Evolutionary conservation across 2,113 vertebrate species (phyloP).

Genomic region (Gobiocypris rarus): DNA sequence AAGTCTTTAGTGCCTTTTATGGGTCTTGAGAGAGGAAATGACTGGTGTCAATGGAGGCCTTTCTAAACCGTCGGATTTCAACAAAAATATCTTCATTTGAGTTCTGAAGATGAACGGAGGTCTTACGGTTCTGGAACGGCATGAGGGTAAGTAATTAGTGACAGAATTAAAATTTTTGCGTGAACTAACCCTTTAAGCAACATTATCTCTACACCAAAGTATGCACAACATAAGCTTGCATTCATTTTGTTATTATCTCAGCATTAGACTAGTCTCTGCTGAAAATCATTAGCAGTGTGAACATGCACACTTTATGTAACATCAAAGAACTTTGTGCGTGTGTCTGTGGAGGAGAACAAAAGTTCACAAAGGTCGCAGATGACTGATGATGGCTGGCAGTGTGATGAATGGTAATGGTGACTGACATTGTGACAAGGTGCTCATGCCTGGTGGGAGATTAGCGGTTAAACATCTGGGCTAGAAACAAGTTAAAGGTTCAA

Average conservation of each 20-base stretch:
- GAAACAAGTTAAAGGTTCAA: constrained; percentile 19
- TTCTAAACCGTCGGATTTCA: too few species aligned
- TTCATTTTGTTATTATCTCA: background rate
- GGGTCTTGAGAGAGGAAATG: too few species aligned
- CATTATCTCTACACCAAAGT: background rate
- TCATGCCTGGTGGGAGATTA: background rate
- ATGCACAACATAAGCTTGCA: background rate
- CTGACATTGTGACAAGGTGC: constrained; percentile 19
- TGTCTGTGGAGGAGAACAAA: constrained; percentile 10
- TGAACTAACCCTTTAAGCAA: background rate
- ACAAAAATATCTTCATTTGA: too few species aligned
- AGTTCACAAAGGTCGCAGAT: constrained; percentile 11
- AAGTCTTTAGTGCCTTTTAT: too few species aligned
- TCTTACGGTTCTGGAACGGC: too few species aligned
- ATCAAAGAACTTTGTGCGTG: background rate
- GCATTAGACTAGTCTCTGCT: background rate
- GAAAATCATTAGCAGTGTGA: background rate
- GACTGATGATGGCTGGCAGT: constrained; percentile 17
- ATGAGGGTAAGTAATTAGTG: too few species aligned
- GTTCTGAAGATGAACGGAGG: too few species aligned
- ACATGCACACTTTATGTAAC: background rate
- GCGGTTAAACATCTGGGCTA: constrained; percentile 10
- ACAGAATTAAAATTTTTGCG: too few species aligned
- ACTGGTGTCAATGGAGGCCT: too few species aligned
- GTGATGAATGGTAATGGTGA: constrained; percentile 18